phyloP scores from a whole-genome alignment of 2,888 invertebrate species.

The Leptinotarsa tumamoca region DNA sequence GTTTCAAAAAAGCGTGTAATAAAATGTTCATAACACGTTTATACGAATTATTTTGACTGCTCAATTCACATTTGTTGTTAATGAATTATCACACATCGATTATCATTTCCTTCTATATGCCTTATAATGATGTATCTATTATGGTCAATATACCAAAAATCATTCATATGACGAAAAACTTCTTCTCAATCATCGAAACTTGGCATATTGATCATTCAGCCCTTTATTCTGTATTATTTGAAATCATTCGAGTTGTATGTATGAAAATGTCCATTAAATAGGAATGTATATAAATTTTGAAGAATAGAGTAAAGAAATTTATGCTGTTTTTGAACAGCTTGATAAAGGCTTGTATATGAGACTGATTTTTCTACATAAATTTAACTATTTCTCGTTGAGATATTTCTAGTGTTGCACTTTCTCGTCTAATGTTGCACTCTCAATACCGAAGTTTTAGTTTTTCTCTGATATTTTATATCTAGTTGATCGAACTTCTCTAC shows the following conservation, averaged over 20 bases:
- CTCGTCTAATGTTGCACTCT: conserved; percentile 38
- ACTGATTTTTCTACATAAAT: conserved; percentile 62
- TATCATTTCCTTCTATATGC: conserved; percentile 33
- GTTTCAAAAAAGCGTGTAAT: conserved; percentile 44
- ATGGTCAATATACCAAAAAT: conserved; percentile 30
- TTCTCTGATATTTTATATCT: background rate
- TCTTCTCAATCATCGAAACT: background rate
- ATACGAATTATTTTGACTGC: conserved; percentile 38
- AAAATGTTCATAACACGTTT: conserved; percentile 29
- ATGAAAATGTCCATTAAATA: conserved; percentile 44
- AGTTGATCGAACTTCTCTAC: conserved; percentile 2
- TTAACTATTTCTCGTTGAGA: conserved; percentile 52
- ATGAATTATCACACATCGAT: conserved; percentile 43
- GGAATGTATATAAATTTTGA: conserved; percentile 37
- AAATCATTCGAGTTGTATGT: conserved; percentile 26
- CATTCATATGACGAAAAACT: background rate
- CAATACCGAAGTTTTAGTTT: conserved; percentile 22
- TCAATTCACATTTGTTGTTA: conserved; percentile 47
- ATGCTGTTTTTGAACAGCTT: conserved; percentile 45
- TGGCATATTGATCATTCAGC: conserved; percentile 30
- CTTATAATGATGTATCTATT: conserved; percentile 33
- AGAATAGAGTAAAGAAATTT: conserved; percentile 34
- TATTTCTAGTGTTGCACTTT: conserved; percentile 48
- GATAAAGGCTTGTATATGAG: conserved; percentile 60
- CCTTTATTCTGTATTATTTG: conserved; percentile 6